These are phyloP conservation scores for Procavia capensis DNA, from an alignment of 2,113 vertebrate species.

Conservation along the genomic window DNA sequence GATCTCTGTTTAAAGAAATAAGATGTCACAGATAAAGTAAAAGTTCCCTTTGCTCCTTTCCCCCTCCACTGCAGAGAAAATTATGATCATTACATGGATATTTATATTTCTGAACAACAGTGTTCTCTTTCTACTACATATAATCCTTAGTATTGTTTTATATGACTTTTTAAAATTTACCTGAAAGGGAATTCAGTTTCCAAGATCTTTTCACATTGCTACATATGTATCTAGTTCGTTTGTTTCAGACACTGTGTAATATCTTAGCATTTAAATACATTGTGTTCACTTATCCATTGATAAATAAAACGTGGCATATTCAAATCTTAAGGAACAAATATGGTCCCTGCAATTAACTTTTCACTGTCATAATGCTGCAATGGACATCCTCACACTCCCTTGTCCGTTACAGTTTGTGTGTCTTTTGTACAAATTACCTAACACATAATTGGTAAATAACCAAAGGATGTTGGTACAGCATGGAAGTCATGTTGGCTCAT, in stretches of 20 bases:
- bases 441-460: not conserved
- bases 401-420: not conserved
- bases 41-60: not conserved
- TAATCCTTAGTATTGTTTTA: not conserved
- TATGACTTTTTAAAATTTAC: not conserved
- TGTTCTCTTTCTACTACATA: not conserved
- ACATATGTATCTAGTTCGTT: not conserved
- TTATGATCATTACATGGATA: not conserved
- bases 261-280: no score
- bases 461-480: constrained; percentile 1
- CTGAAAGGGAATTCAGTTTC: not conserved
- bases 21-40: not conserved
- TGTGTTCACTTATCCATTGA: not conserved
- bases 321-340: not conserved
- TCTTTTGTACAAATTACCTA: not conserved
- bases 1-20: constrained; percentile 38
- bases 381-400: not conserved
- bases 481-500: not conserved
- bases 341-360: not conserved
- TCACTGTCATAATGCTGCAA: not conserved
- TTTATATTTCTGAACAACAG: not conserved
- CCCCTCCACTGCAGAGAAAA: not conserved
- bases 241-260: not conserved
- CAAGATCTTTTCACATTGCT: not conserved
- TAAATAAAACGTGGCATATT: no score